These are phyloP conservation scores for Eremophila alpestris DNA, from an alignment of 2,797 vertebrate species.

Conservation along the genomic window DNA sequence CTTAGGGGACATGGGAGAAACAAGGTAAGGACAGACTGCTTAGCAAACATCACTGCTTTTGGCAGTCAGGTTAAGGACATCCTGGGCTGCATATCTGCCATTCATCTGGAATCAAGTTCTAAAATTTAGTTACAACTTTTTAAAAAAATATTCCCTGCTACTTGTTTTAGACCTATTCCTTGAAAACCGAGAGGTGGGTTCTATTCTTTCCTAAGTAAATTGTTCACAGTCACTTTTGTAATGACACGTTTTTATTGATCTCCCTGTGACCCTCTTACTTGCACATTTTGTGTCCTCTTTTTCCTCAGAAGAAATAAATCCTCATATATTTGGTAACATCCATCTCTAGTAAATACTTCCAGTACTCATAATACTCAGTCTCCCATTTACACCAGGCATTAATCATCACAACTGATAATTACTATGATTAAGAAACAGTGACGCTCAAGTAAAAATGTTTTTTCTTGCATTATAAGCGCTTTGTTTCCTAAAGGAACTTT, in stretches of 20 bases:
- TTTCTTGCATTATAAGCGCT: background rate
- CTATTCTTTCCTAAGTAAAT: background rate
- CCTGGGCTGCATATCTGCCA: rapidly evolving
- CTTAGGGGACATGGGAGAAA: background rate
- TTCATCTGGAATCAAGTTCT: background rate
- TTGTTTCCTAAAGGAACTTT: background rate
- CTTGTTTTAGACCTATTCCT: background rate
- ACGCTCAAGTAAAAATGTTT: background rate
- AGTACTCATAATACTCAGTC: background rate
- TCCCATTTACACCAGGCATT: background rate
- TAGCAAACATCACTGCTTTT: background rate
- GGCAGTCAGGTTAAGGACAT: background rate
- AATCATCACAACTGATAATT: background rate
- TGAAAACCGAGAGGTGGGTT: background rate
- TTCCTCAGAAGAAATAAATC: background rate
- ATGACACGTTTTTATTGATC: background rate
- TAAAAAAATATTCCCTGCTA: background rate
- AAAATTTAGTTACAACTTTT: background rate
- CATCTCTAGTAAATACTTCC: background rate
- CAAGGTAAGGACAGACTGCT: background rate
- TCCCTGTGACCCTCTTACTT: background rate
- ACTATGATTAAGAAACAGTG: background rate
- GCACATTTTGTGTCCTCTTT: background rate
- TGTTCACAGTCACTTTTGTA: background rate
- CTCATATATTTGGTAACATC: background rate